These are phyloP conservation scores for Kobus ellipsiprymnus DNA, from an alignment of 2,113 vertebrate species.

Conservation along the genomic window DNA sequence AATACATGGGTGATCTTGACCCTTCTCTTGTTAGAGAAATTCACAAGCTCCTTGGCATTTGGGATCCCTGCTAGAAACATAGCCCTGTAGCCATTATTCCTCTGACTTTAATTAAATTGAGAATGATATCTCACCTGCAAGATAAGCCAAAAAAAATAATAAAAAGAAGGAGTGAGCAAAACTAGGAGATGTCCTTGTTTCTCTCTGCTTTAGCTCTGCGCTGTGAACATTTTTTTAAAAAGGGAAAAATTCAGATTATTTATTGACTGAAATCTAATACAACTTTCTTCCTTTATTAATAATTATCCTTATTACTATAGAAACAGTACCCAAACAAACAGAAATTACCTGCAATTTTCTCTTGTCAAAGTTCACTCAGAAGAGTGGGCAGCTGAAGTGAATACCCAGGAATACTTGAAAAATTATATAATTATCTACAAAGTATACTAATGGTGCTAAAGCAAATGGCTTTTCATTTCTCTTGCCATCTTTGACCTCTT, in stretches of 20 bases:
- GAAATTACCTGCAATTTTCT: constrained; percentile 65
- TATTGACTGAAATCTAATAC: constrained; percentile 58
- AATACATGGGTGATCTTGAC: fast-evolving
- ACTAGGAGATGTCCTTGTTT: background rate
- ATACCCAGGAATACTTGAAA: constrained; percentile 56
- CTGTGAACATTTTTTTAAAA: background rate
- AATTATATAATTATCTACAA: constrained; percentile 67
- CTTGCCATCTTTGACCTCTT: constrained; percentile 50
- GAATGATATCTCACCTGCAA: background rate
- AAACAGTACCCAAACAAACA: constrained; percentile 68
- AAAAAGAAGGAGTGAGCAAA: background rate
- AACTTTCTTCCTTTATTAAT: constrained; percentile 72
- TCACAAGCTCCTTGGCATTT: background rate
- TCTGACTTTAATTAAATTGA: background rate
- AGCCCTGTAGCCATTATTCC: fast-evolving
- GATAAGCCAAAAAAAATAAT: background rate
- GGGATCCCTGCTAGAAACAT: fast-evolving
- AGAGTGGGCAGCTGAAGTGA: constrained; percentile 47
- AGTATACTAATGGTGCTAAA: constrained; percentile 41
- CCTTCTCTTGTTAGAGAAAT: background rate
- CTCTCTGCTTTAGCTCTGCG: background rate
- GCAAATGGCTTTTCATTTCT: constrained; percentile 47
- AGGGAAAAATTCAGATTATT: constrained; percentile 3
- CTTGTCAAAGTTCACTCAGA: constrained; percentile 55
- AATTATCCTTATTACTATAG: constrained; percentile 74